These are phyloP conservation scores for Sycon ciliatum DNA, from an alignment of 37 sponge, comb jelly and placozoan species.

Conservation along the genomic window DNA sequence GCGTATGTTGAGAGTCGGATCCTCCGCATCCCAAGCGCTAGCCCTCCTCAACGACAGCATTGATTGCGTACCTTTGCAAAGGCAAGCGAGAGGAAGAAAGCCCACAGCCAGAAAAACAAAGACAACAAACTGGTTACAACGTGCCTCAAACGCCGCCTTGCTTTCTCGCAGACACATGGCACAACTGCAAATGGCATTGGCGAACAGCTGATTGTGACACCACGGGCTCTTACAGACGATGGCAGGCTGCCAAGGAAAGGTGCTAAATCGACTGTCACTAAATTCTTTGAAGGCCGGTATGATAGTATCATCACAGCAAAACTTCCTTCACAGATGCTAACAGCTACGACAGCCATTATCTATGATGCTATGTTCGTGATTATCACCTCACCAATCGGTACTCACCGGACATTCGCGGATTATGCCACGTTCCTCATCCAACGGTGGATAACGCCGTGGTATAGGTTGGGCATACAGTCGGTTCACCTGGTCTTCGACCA, in stretches of 20 bases:
- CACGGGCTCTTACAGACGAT: not conserved
- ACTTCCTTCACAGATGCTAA: not conserved
- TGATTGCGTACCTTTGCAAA: no score
- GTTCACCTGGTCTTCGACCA: slow-evolving; percentile 21
- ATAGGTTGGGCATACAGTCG: not conserved
- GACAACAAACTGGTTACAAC: no score
- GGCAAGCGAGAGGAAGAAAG: no score
- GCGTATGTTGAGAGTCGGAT: no score
- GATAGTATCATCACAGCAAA: not conserved
- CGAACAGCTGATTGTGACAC: no score
- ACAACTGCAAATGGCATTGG: no score
- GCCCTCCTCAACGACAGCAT: no score
- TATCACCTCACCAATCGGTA: not conserved
- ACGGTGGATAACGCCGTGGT: not conserved
- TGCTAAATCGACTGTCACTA: not conserved
- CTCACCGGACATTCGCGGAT: slow-evolving; percentile 13
- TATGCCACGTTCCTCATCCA: slow-evolving; percentile 19
- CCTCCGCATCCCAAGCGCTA: no score
- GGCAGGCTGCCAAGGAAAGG: not conserved
- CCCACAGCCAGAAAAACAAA: no score
- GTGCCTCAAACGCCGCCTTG: no score
- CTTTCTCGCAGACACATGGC: no score
- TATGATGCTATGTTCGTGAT: slow-evolving; percentile 14
- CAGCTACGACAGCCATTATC: not conserved
- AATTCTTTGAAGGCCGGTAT: not conserved